Evolutionary conservation across 1,140 invertebrate species (phyloP).

Genomic region (Platyura marginata): DNA sequence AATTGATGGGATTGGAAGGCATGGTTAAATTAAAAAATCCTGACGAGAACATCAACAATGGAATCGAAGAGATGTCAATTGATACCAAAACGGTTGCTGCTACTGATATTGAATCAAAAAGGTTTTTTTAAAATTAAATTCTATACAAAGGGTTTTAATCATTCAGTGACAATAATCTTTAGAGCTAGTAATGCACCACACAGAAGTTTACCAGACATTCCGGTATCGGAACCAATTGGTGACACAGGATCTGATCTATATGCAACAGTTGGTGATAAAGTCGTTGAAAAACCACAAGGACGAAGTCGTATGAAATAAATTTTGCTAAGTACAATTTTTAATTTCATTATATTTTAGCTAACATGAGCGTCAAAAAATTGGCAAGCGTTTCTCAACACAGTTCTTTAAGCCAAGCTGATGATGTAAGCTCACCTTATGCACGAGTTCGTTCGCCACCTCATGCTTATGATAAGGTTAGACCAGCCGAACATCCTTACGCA

Average conservation of each 20-base stretch:
- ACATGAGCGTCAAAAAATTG: constrained; percentile 20
- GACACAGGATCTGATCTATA: constrained; percentile 44
- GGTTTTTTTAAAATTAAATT: constrained; percentile 3
- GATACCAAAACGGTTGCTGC: constrained; percentile 1
- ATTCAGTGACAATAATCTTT: background rate
- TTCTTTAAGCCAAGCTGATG: constrained; percentile 35
- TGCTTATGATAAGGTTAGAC: constrained; percentile 29
- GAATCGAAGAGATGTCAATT: constrained; percentile 9
- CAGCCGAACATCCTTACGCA: constrained; percentile 46
- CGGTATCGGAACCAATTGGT: constrained; percentile 30
- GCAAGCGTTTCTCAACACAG: constrained; percentile 35
- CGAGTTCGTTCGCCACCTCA: constrained; percentile 29
- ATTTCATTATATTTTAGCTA: constrained; percentile 6
- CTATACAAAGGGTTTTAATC: background rate
- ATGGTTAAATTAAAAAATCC: constrained; percentile 34
- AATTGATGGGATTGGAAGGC: constrained; percentile 29
- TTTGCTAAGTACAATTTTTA: too few species aligned
- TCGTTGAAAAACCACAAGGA: constrained; percentile 14
- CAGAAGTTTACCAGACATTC: constrained; percentile 45
- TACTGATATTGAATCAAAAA: background rate
- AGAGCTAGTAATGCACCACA: constrained; percentile 28
- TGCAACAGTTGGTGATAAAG: constrained; percentile 42
- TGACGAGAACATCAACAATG: constrained; percentile 29
- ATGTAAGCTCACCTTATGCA: constrained; percentile 36
- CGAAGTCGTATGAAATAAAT: constrained; percentile 16